phyloP scores from a whole-genome alignment of 2,113 vertebrate genomes.

The Plecturocebus donacophilus region DNA sequence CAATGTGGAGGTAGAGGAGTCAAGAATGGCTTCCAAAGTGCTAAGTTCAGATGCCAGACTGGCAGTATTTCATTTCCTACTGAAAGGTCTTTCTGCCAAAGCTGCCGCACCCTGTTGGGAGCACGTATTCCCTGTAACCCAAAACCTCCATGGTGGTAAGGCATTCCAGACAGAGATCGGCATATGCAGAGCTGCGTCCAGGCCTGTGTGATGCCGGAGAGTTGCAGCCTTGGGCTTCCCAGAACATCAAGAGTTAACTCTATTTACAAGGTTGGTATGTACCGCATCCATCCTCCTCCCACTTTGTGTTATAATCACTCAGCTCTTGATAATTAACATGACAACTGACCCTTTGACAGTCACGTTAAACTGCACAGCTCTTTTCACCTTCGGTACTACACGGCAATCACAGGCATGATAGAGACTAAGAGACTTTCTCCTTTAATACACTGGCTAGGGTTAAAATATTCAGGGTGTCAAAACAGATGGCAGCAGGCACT shows the following conservation, averaged over 20 bases:
- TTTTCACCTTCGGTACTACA: constrained; percentile 18
- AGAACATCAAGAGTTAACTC: constrained; percentile 2
- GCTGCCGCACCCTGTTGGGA: not conserved
- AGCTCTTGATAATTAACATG: constrained; percentile 51
- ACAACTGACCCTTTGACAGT: constrained; percentile 50
- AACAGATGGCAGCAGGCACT: constrained; percentile 34
- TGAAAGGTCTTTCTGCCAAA: not conserved
- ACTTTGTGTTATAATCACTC: not conserved
- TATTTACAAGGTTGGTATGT: not conserved
- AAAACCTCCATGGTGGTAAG: not conserved
- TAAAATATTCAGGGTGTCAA: constrained; percentile 65
- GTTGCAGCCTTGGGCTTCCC: not conserved
- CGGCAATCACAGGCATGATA: constrained; percentile 12
- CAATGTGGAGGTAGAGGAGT: not conserved
- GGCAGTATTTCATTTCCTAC: not conserved
- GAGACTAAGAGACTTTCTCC: not conserved
- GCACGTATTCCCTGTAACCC: not conserved
- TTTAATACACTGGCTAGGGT: not conserved
- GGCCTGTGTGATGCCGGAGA: not conserved
- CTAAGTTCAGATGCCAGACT: not conserved
- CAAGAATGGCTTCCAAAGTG: not conserved
- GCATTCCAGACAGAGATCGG: not conserved
- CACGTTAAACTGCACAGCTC: not conserved
- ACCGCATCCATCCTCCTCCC: not conserved
- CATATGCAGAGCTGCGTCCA: not conserved